Conservation (phyloP, 2,888 invertebrate genomes). For the Tridacna gigas region DNA sequence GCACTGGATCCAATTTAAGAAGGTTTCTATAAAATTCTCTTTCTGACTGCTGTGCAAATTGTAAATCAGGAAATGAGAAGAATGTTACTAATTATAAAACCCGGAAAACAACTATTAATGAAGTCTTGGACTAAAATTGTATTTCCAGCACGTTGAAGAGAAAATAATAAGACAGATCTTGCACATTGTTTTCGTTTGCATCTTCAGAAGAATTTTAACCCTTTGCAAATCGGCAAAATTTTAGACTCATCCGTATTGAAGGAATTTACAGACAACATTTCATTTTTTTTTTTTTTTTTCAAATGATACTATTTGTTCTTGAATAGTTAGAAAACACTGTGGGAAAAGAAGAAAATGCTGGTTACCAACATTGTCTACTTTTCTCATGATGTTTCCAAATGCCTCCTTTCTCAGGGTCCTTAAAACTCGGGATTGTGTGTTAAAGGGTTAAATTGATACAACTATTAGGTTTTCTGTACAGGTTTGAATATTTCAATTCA, state of each 20-base stretch:
- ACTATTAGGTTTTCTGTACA: no score
- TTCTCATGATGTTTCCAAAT: no score
- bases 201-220: neutral
- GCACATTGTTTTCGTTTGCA: neutral
- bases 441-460: no score
- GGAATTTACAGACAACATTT: neutral
- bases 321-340: neutral
- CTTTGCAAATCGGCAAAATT: neutral
- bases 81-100: conserved; percentile 2
- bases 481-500: no score
- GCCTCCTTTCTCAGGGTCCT: no score
- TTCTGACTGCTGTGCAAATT: neutral
- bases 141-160: neutral
- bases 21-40: no score
- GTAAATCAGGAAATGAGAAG: conserved; percentile 9
- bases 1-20: no score
- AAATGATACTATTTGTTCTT: no score
- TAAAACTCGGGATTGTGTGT: no score
- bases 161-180: neutral
- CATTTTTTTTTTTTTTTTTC: neutral
- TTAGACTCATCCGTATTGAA: neutral
- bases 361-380: neutral
- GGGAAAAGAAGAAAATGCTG: neutral
- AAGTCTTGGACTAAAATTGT: neutral
- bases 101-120: neutral